These are phyloP conservation scores for Caenorhabditis wallacei DNA, from an alignment of 2,888 invertebrate genomes.

Conservation along the genomic window DNA sequence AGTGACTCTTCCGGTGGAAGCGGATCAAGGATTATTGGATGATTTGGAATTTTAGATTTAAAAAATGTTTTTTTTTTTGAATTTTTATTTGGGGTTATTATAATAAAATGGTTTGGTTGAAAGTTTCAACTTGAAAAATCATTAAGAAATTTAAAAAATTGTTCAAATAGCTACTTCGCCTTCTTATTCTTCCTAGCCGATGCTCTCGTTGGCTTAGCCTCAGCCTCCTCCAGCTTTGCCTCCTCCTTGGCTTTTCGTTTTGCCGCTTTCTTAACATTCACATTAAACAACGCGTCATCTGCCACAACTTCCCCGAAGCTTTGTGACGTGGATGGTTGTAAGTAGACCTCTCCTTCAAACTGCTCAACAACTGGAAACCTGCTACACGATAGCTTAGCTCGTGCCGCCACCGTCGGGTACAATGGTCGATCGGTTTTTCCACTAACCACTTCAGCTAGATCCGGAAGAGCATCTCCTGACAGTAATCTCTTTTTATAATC, in stretches of 20 bases:
- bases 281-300: background rate
- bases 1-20: conserved; percentile 85
- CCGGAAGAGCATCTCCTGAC: background rate
- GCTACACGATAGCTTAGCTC: background rate
- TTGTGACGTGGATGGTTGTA: no score
- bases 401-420: background rate
- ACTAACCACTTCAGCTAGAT: background rate
- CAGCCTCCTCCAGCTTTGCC: background rate
- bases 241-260: background rate
- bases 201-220: background rate
- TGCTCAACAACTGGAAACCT: background rate
- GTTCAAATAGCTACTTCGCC: background rate
- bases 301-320: background rate
- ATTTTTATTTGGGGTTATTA: no score
- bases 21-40: conserved; percentile 79
- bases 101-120: no score
- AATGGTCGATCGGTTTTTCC: background rate
- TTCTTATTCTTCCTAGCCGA: background rate
- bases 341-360: background rate
- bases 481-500: conserved; percentile 3
- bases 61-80: background rate
- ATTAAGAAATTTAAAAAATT: no score
- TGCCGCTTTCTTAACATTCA: background rate
- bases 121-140: no score
- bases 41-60: conserved; percentile 4